These are phyloP conservation scores for Uloborus plumipes DNA, from an alignment of 2,888 invertebrate genomes.

Conservation along the genomic window DNA sequence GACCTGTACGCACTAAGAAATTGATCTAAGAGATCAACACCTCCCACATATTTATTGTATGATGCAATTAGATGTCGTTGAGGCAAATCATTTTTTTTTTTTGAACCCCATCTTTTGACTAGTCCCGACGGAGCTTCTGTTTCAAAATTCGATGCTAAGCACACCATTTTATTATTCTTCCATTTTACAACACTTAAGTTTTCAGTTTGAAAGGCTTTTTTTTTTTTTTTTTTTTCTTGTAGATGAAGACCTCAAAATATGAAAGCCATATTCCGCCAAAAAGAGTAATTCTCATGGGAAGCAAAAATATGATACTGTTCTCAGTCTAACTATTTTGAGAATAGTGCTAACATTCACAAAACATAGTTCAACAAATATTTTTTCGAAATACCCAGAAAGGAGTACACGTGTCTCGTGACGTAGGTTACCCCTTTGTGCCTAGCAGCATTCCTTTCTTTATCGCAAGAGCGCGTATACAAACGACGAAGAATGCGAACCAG, in stretches of 20 bases:
- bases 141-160: conserved; percentile 10
- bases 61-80: not conserved
- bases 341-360: too few relatives aligned
- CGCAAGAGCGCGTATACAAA: too few relatives aligned
- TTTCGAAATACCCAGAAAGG: too few relatives aligned
- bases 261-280: not conserved
- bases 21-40: not conserved
- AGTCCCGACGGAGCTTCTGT: not conserved
- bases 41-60: not conserved
- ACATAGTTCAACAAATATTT: too few relatives aligned
- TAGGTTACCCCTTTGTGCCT: too few relatives aligned
- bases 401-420: too few relatives aligned
- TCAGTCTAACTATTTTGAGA: too few relatives aligned
- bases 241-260: not conserved
- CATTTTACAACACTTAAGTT: not conserved
- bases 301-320: too few relatives aligned
- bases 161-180: conserved; percentile 9
- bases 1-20: not conserved
- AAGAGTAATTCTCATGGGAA: not conserved
- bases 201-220: not conserved
- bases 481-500: too few relatives aligned
- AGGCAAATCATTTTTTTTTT: conserved; percentile 11
- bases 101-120: not conserved
- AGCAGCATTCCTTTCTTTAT: too few relatives aligned
- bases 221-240: not conserved